Percentiles rank a stretch among this genome's conserved stretches.
These are phyloP conservation scores for Cantharis rustica DNA, from an alignment of 2,888 invertebrate genomes.

Conservation along the genomic window DNA sequence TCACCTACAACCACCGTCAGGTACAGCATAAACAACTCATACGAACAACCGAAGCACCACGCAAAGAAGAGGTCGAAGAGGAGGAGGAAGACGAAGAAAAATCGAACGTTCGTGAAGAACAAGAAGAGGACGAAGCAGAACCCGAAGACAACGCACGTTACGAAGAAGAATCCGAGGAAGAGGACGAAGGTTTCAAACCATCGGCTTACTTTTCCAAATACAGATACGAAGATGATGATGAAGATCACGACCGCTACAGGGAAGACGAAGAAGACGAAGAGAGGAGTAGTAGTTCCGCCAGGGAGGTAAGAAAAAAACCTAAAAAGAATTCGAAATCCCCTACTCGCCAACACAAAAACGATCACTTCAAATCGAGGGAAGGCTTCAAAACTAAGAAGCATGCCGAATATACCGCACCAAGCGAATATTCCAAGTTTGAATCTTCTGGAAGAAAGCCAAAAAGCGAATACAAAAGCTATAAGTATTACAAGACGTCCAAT, in stretches of 20 bases:
- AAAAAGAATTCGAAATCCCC: conserved; percentile 13
- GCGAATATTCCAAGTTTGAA: conserved; percentile 1
- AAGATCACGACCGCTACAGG: conserved; percentile 24
- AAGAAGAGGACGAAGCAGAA: conserved; percentile 24
- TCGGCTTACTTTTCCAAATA: conserved; percentile 9
- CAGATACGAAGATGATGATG: conserved; percentile 23
- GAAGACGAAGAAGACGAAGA: conserved; percentile 33
- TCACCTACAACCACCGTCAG: background rate
- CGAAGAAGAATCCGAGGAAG: conserved; percentile 24
- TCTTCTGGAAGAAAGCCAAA: conserved; percentile 19
- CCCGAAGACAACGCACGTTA: conserved; percentile 9
- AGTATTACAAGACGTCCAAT: conserved; percentile 22
- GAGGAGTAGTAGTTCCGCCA: conserved; percentile 15
- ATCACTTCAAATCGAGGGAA: conserved; percentile 11
- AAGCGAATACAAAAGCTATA: conserved; percentile 23
- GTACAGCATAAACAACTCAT: background rate
- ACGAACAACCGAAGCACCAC: conserved; percentile 12
- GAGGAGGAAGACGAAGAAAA: conserved; percentile 19
- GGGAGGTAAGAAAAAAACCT: conserved; percentile 9
- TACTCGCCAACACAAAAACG: conserved; percentile 3
- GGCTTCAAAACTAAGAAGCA: conserved; percentile 7
- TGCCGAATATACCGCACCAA: conserved; percentile 4
- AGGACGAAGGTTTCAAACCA: conserved; percentile 12
- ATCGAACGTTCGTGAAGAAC: conserved; percentile 12
- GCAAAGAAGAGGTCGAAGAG: conserved; percentile 24